Evolutionary conservation across 2,888 invertebrate species (phyloP), one percentile per base, ranked within the genome.

Genomic region (Dolichomitus sp.): DNA sequence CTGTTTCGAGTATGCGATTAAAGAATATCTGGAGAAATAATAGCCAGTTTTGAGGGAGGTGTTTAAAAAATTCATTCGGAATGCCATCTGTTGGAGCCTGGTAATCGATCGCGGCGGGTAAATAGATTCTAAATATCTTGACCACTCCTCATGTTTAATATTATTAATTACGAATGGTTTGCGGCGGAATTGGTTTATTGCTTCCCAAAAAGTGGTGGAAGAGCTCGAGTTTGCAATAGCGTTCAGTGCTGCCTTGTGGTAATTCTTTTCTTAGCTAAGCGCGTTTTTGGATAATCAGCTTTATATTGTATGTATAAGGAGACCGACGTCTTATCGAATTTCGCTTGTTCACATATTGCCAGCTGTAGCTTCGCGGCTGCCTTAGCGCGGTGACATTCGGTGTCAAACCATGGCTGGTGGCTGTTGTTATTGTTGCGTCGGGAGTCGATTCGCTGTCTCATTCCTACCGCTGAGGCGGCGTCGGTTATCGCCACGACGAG

Each of bases 401-500:
- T 3, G 42, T 42, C 42, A 7, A 6, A 42, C 42, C 42, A 42
- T 7, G 42, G 42, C 42, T 11, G 2, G 4, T 12, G 42, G 42
- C 14, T 12, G 42, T 27, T 27, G 11, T 27, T 54, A 12, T 54
- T 54, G 54, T 23, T 54, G 23, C 23, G 54, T 2, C 23, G 54
- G 23, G 6, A 54, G 23, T 54, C 23, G 23, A 27, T 27, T 54
- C 54, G 23, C 54, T 54, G 23, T 27, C 54, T 23, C 54, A 54
- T 54, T 11, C 54, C 54, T 54, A 54, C 54, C 54, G 6, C 54
- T 23, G 54, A 7, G 23, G 27, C 54, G 23, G 54, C 54, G 9
- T 23, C 27, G 27, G 54, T 54, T 23, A 54, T 54, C 27, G 54
- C 54, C 27, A 2, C 54, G 54, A 54, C 54, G 27, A 54, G 54